Conservation (phyloP, 2,888 invertebrate species). For the Drosophila macrospina region DNA sequence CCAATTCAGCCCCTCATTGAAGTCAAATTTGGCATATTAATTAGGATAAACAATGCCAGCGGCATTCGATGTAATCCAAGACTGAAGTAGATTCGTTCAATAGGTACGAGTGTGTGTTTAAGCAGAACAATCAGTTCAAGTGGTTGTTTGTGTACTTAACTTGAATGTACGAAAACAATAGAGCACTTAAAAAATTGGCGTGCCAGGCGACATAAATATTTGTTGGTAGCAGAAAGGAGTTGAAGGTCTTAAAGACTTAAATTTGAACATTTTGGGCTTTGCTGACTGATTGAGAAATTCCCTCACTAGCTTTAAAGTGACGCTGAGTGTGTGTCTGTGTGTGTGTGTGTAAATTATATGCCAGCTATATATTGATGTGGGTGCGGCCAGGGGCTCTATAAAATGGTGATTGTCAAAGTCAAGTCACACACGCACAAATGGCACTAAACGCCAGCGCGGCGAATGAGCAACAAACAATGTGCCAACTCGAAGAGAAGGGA, state of each 20-base stretch:
- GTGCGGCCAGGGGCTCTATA: slow-evolving; percentile 39
- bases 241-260: slow-evolving; percentile 20
- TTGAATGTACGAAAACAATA: neutral
- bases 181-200: neutral
- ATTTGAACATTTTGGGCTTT: slow-evolving; percentile 8
- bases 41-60: slow-evolving; percentile 44
- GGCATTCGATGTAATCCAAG: slow-evolving; percentile 10
- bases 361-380: slow-evolving; percentile 31
- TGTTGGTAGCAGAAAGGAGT: slow-evolving; percentile 20
- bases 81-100: slow-evolving; percentile 16
- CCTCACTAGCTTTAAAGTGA: slow-evolving; percentile 9
- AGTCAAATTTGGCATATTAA: slow-evolving; percentile 49
- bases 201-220: slow-evolving; percentile 40
- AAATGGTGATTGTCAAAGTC: slow-evolving; percentile 57
- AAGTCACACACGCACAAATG: slow-evolving; percentile 26
- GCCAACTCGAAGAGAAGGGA: too few relatives aligned
- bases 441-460: slow-evolving; percentile 42
- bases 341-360: slow-evolving; percentile 25
- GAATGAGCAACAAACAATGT: slow-evolving; percentile 63
- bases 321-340: slow-evolving; percentile 3
- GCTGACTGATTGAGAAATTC: slow-evolving; percentile 42
- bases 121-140: slow-evolving; percentile 19
- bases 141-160: slow-evolving; percentile 11
- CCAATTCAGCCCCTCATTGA: slow-evolving; percentile 24
- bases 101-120: slow-evolving; percentile 11